Conservation (phyloP, 2,113 vertebrate species). For the Xiphophorus maculatus region DNA sequence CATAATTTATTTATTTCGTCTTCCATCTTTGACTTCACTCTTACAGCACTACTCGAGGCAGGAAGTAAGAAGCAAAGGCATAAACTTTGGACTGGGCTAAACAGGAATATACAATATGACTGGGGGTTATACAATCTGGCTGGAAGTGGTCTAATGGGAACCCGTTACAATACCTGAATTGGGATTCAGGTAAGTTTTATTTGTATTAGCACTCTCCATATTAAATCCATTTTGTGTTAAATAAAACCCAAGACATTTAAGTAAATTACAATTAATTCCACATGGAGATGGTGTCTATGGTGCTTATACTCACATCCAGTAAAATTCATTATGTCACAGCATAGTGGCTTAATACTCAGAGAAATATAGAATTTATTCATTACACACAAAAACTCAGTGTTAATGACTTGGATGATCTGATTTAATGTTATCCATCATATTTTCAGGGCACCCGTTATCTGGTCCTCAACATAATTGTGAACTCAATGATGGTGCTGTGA, state of each 20-base stretch:
- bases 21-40: not conserved
- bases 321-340: no score
- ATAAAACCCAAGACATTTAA: no score
- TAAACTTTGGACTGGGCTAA: conserved; percentile 88
- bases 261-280: not conserved
- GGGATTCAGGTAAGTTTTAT: conserved; percentile 83
- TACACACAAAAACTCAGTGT: no score
- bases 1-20: no score
- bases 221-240: no score
- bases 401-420: not conserved
- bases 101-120: conserved; percentile 43
- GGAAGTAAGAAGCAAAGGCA: not conserved
- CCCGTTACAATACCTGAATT: conserved; percentile 90
- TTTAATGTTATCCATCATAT: not conserved
- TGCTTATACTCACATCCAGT: no score
- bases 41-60: not conserved
- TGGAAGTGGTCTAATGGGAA: conserved; percentile 90
- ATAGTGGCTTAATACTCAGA: no score
- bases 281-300: no score
- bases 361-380: no score
- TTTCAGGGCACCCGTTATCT: conserved; percentile 88
- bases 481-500: conserved; percentile 78
- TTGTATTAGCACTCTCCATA: no score
- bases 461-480: conserved; percentile 83
- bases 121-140: conserved; percentile 80